These are phyloP conservation scores for Benitochromis conjunctus DNA, from an alignment of 2,113 vertebrate species.

Conservation along the genomic window DNA sequence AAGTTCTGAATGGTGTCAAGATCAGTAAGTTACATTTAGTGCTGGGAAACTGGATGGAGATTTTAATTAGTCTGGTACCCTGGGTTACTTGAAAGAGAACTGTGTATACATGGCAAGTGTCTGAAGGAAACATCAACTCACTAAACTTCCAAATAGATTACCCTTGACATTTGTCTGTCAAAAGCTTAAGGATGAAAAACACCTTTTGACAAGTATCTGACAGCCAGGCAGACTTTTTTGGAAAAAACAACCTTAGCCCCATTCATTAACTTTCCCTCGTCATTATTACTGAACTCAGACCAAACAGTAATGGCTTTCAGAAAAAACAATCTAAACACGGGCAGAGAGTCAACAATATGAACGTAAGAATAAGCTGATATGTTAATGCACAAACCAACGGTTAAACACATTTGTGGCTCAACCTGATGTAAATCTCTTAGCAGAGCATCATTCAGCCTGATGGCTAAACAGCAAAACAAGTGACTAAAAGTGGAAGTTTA, in stretches of 20 bases:
- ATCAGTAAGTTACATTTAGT: background rate
- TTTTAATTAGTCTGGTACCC: background rate
- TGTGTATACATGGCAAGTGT: background rate
- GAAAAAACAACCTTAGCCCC: background rate
- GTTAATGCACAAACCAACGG: background rate
- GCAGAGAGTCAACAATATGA: background rate
- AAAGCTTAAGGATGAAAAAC: background rate
- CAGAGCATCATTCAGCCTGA: background rate
- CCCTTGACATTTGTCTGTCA: constrained; percentile 6
- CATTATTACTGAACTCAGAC: background rate
- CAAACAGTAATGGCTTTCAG: background rate
- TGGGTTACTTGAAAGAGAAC: background rate
- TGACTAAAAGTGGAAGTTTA: background rate
- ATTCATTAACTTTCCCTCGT: background rate
- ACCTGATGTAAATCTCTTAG: background rate
- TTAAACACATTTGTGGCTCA: background rate
- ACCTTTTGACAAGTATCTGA: background rate
- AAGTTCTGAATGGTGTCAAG: background rate
- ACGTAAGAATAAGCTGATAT: background rate
- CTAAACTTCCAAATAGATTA: background rate
- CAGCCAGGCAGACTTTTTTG: background rate
- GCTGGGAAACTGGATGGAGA: background rate
- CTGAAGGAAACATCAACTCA: background rate
- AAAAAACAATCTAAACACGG: background rate
- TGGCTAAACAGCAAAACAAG: background rate